These are phyloP conservation scores for Ellobium chinense DNA, from an alignment of 2,888 invertebrate species.

Conservation along the genomic window DNA sequence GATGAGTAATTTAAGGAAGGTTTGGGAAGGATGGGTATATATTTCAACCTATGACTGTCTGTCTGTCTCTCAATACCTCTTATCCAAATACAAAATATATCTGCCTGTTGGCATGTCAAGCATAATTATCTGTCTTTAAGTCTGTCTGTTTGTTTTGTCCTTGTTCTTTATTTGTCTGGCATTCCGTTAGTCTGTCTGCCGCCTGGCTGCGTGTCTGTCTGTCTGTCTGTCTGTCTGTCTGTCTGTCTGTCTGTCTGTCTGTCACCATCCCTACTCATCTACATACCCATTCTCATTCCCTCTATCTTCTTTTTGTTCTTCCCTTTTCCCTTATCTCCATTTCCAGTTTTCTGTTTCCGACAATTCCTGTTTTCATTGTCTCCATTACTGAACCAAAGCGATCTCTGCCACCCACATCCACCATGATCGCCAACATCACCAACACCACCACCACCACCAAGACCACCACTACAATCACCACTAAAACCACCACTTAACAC, in stretches of 20 bases:
- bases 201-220: neutral
- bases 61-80: neutral
- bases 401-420: no score
- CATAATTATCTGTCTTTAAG: neutral
- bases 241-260: constrained; percentile 30
- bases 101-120: neutral
- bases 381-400: no score
- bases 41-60: no score
- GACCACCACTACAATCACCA: no score
- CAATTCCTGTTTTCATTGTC: no score
- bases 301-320: constrained; percentile 3
- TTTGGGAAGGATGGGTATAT: no score
- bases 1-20: no score
- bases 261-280: constrained; percentile 11
- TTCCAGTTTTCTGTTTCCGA: neutral
- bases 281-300: constrained; percentile 20
- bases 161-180: neutral
- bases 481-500: no score
- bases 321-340: neutral
- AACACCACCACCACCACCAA: no score
- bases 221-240: constrained; percentile 6
- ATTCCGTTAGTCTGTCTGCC: neutral
- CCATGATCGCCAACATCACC: no score
- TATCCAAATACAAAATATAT: neutral
- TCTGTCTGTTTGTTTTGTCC: neutral